Evolutionary conservation across 2,888 invertebrate genomes (phyloP).

Genomic region (Cynaeus angustus): DNA sequence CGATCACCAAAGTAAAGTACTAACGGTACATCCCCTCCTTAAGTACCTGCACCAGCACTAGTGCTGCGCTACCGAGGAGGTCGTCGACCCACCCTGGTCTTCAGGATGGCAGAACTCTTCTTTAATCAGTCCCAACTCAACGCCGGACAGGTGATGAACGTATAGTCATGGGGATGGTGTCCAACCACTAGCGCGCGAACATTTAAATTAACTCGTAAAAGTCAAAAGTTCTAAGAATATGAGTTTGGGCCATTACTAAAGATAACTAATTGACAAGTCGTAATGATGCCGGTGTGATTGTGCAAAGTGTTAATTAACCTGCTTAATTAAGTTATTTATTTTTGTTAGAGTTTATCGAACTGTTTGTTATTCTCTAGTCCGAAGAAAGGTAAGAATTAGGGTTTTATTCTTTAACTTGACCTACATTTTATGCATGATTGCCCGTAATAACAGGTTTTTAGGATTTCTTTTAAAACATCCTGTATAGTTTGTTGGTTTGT

Average conservation of each 20-base stretch:
- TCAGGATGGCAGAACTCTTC: constrained; percentile 68
- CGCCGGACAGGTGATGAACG: constrained; percentile 66
- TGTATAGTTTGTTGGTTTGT: constrained; percentile 7
- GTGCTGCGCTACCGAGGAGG: constrained; percentile 64
- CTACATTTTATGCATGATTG: constrained; percentile 44
- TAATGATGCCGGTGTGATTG: constrained; percentile 55
- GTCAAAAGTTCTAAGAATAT: constrained; percentile 21
- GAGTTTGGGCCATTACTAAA: constrained; percentile 4
- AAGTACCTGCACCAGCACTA: constrained; percentile 66
- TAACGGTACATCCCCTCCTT: constrained; percentile 69
- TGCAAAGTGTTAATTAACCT: constrained; percentile 49
- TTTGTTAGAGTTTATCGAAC: constrained; percentile 43
- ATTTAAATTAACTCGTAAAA: constrained; percentile 46
- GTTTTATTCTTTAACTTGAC: constrained; percentile 30
- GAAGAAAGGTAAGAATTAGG: constrained; percentile 37
- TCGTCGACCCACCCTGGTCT: constrained; percentile 66
- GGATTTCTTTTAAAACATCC: constrained; percentile 26
- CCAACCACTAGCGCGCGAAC: constrained; percentile 64
- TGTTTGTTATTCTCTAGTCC: constrained; percentile 44
- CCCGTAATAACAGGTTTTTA: constrained; percentile 37
- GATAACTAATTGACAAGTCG: constrained; percentile 14
- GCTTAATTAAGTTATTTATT: constrained; percentile 34
- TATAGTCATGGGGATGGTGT: constrained; percentile 65
- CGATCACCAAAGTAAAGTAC: constrained; percentile 68
- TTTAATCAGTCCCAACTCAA: constrained; percentile 66